Conservation (phyloP, 2,888 invertebrate genomes). For the Empis stercorea region DNA sequence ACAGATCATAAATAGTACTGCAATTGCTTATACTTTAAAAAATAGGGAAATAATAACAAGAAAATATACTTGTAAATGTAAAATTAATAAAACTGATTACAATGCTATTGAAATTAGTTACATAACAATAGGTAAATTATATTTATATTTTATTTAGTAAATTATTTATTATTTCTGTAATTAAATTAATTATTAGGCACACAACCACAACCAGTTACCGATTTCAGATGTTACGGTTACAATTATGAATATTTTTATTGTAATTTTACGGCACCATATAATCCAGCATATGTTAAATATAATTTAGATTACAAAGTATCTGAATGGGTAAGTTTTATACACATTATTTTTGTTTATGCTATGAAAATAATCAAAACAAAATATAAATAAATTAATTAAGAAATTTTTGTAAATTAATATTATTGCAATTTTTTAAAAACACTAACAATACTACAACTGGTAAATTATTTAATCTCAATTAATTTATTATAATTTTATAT, state of each 20-base stretch:
- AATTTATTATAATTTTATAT: too few species aligned
- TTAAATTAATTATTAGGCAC: conserved; percentile 26
- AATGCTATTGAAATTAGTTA: neutral
- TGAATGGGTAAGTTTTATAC: too few species aligned
- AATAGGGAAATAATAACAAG: neutral
- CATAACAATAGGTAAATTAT: too few species aligned
- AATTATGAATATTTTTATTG: conserved; percentile 62
- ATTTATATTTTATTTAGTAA: neutral
- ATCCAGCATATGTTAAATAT: neutral
- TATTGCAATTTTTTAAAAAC: too few species aligned
- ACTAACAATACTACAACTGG: too few species aligned
- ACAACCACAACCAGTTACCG: conserved; percentile 47
- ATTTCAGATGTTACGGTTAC: conserved; percentile 56
- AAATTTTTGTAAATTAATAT: too few species aligned
- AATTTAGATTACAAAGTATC: too few species aligned
- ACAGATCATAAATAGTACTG: neutral
- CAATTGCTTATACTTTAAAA: neutral
- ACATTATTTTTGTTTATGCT: too few species aligned
- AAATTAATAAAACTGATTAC: neutral
- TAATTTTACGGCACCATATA: conserved; percentile 46
- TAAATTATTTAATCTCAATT: too few species aligned
- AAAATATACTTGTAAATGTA: neutral
- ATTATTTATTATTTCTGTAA: neutral
- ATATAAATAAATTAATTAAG: too few species aligned
- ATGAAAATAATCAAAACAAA: too few species aligned